Evolutionary conservation across 2,797 vertebrate genomes (phyloP), one percentile per base, ranked within the genome.

Genomic region (Steatocranus sp.): DNA sequence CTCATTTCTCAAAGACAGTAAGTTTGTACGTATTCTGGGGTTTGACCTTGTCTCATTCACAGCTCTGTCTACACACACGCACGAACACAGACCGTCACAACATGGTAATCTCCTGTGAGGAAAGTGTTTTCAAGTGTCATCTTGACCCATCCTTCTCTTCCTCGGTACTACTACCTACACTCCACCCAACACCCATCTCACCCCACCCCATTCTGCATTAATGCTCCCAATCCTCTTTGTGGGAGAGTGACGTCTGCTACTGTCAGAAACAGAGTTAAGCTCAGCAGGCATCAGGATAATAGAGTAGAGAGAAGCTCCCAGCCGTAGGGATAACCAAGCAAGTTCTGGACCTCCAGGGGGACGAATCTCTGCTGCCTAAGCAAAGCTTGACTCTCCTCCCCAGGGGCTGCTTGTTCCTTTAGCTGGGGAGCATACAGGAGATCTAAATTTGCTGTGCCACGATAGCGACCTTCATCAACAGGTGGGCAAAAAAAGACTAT

Each of bases 141-240:
- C 87, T 92, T 88, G 90, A 91, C 75, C 90, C 88, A 86, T 81
- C 89, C 83, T 88, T 92, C 85, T 76, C 87, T 76, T 82, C 49
- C 85, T 86, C 76, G 76, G 87, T 80, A 79, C 80, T 83, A 79
- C 88, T 85, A 85, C 87, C 90, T 61, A 89, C 93, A 70, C 92
- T 90, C 93, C 91, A 85, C 89, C 88, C 83, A 75, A 82, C 88
- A 81, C 87, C 89, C 88, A 77, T 91, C 86, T 91, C 91, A 88
- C 93, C 83, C 93, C 92, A 92, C 87, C 88, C 92, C 86, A 84
- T 91, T 89, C 88, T 92, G 95, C 79, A 95, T 96, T 97, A 97
- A 96, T 94, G 93, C 96, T 94, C 92, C 91, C 96, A 97, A 97
- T 97, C 97, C 96, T 97, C 97, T 97, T 97, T 97, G 95, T 95